Evolutionary conservation across 37 sponge, comb jelly and placozoan genomes (phyloP), one percentile per base, ranked within the genome.

Genomic region (Axinella damicornis): DNA sequence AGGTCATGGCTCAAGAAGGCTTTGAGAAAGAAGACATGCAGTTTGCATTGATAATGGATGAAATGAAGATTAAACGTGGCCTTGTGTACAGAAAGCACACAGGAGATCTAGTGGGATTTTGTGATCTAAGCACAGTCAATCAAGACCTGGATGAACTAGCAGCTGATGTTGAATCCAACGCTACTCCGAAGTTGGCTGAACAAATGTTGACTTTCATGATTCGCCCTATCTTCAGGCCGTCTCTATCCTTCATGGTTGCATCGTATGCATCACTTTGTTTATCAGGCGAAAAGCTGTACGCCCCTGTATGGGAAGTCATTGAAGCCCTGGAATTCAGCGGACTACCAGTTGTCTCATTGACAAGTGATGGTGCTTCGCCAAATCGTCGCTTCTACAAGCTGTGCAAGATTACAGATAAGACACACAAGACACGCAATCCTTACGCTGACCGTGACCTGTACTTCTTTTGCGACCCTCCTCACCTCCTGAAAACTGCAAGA

Each of bases 181-280:
- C 73, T 46, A 37, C 39, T 41, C 9, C n/a, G n/a, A 78, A 34
- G 15, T 41, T 64, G 16, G 79, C 65, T 64, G 65, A 78, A 15
- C 63, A 78, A n/a, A 64, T 64, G 70, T 52, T 80, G 0, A 53
- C 40, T 31, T 80, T 80, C 70, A 68, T 80, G 70, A 55, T 31
- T 28, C 36, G 81, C 40, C 22, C 81, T 9, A 55, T 80, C 34
- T 80, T 66, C 68, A 80, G 66, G 58, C 80, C 81, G 5, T 69
- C 81, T n/a, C 46, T 71, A 20, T 38, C 73, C 19, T 27, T 71
- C 20, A 20, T 46, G 21, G 46, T 78, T 13, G 79, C 79, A n/a
- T 28, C 37, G 0, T 78, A 78, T 27, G 46, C 73, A 73, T 52
- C 46, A n/a, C 28, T 24, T 6, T 37, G 28, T 28, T 34, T 59